phyloP scores from a whole-genome alignment of 2,888 invertebrate species.

The Cryptophagus acutangulus region DNA sequence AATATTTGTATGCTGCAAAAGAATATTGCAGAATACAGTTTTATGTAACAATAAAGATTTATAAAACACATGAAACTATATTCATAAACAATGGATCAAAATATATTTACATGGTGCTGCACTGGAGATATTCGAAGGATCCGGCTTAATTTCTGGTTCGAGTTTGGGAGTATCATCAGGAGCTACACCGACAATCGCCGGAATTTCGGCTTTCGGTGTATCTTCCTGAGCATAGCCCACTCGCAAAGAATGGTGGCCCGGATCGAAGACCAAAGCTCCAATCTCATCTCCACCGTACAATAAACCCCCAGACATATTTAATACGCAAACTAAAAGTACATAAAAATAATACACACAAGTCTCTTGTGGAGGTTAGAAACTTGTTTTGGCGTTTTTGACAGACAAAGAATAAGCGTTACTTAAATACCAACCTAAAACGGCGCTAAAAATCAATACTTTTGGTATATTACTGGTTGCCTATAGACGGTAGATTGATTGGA shows the following conservation, averaged over 20 bases:
- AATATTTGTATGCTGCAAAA: slow-evolving; percentile 58
- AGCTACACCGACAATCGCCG: slow-evolving; percentile 83
- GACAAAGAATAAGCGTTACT: no score
- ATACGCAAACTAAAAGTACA: neutral
- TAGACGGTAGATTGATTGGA: no score
- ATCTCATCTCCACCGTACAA: slow-evolving; percentile 96
- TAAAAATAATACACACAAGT: no score
- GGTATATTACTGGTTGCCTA: no score
- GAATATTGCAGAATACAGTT: neutral
- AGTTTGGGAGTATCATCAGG: slow-evolving; percentile 64
- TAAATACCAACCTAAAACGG: no score
- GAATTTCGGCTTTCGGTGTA: slow-evolving; percentile 98
- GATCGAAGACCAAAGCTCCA: slow-evolving; percentile 95
- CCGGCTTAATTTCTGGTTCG: slow-evolving; percentile 71
- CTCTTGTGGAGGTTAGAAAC: no score
- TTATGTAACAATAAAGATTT: neutral
- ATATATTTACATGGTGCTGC: slow-evolving; percentile 32
- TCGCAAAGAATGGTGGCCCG: slow-evolving; percentile 84
- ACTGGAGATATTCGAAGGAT: slow-evolving; percentile 50
- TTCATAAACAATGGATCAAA: neutral
- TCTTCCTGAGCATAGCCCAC: slow-evolving; percentile 97
- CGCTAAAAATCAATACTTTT: no score
- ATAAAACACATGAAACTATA: neutral
- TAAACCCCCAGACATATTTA: slow-evolving; percentile 62
- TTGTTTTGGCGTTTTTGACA: no score